Conservation (phyloP, 2,113 vertebrate species). For the Aspiorhynchus laticeps region DNA sequence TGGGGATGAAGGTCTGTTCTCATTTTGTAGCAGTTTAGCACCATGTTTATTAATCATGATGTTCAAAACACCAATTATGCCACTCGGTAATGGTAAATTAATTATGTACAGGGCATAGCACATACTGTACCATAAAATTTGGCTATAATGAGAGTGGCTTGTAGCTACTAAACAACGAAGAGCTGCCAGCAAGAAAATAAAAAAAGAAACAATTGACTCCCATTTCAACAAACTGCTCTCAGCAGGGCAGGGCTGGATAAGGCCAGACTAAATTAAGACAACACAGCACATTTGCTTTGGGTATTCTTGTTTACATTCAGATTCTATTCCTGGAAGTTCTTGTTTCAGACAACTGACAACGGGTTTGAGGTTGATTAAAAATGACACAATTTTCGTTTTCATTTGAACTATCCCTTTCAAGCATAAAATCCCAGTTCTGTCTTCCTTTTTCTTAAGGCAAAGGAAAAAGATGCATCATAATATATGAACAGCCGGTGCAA, state of each 20-base stretch:
- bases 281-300: background rate
- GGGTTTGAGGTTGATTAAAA: background rate
- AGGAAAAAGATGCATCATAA: background rate
- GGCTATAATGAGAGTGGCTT: background rate
- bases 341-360: background rate
- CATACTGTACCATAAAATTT: background rate
- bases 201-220: conserved; percentile 33
- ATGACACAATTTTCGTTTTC: background rate
- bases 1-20: background rate
- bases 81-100: background rate
- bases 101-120: background rate
- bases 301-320: conserved; percentile 30
- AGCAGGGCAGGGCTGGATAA: background rate
- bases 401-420: background rate
- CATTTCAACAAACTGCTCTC: conserved; percentile 26
- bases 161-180: background rate
- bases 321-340: conserved; percentile 10
- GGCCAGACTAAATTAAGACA: conserved; percentile 29
- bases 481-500: conserved; percentile 26
- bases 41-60: background rate
- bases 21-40: background rate
- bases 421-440: background rate
- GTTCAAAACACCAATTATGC: background rate
- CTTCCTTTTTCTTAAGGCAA: background rate
- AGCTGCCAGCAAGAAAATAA: conserved; percentile 7